Conservation (phyloP, 2,797 vertebrate species). For the Sarcophilus harrisii region DNA sequence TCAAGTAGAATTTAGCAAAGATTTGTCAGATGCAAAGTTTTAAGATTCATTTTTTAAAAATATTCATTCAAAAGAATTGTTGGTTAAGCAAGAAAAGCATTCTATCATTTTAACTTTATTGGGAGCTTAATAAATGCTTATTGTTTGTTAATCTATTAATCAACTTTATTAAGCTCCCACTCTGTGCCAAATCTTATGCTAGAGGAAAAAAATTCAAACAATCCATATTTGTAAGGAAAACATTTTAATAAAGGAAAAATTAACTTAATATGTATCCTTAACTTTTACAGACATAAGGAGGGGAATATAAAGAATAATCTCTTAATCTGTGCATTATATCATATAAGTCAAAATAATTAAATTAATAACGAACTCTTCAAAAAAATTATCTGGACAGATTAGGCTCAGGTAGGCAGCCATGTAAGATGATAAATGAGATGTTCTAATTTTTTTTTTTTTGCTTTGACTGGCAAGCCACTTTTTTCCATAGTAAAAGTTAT, state of each 20-base stretch:
- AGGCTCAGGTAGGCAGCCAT: neutral
- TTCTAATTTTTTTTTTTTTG: neutral
- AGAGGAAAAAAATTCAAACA: neutral
- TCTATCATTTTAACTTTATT: neutral
- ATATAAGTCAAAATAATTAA: neutral
- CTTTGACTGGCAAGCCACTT: neutral
- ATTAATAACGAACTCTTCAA: neutral
- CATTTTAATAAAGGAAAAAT: slow-evolving; percentile 3
- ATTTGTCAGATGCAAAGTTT: neutral
- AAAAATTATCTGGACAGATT: neutral
- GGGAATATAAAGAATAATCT: neutral
- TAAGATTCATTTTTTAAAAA: neutral
- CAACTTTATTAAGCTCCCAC: neutral
- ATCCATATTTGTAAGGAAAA: neutral
- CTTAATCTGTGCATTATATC: neutral
- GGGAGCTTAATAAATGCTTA: too few species aligned
- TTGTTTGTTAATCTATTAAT: too few species aligned
- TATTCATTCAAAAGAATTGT: neutral
- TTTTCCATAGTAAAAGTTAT: neutral
- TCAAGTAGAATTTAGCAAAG: neutral
- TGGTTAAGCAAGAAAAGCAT: neutral
- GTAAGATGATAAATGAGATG: slow-evolving; percentile 44
- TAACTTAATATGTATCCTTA: slow-evolving; percentile 10
- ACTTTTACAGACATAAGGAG: neutral
- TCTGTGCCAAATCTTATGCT: neutral